Evolutionary conservation across 2,888 invertebrate species (phyloP).

Genomic region (Drosophila anomalata): DNA sequence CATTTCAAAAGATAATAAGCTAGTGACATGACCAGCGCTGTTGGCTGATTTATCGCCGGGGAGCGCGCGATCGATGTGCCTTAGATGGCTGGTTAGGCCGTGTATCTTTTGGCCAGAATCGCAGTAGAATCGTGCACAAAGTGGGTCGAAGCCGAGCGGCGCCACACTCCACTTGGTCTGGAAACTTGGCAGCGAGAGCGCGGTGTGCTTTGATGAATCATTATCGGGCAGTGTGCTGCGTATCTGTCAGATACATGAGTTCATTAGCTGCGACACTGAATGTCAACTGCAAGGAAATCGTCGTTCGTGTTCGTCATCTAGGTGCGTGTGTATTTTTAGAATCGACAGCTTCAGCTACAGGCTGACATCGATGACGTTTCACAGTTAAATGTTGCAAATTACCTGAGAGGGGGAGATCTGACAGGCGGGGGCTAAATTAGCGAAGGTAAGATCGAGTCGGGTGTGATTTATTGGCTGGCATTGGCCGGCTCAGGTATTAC

Average conservation of each 20-base stretch:
- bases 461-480: slow-evolving; percentile 48
- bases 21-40: slow-evolving; percentile 55
- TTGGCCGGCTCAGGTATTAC: slow-evolving; percentile 37
- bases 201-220: slow-evolving; percentile 72
- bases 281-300: slow-evolving; percentile 79
- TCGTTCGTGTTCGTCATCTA: slow-evolving; percentile 39
- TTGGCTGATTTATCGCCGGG: slow-evolving; percentile 62
- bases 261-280: slow-evolving; percentile 77
- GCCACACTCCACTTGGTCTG: slow-evolving; percentile 59
- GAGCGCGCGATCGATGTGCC: slow-evolving; percentile 54
- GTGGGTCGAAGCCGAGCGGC: slow-evolving; percentile 72
- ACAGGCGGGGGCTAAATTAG: slow-evolving; percentile 13
- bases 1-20: slow-evolving; percentile 69
- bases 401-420: slow-evolving; percentile 10
- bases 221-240: slow-evolving; percentile 26
- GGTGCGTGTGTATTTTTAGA: slow-evolving; percentile 61
- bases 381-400: slow-evolving; percentile 67
- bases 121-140: slow-evolving; percentile 57
- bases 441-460: slow-evolving; percentile 48
- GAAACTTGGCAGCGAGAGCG: slow-evolving; percentile 6
- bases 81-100: slow-evolving; percentile 52
- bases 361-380: slow-evolving; percentile 44
- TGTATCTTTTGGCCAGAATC: slow-evolving; percentile 62
- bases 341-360: not conserved
- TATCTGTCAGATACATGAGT: slow-evolving; percentile 76